Percentiles rank a stretch among this genome's conserved stretches.
Conservation (phyloP, 2,888 invertebrate species). For the Ligdia adustata region DNA sequence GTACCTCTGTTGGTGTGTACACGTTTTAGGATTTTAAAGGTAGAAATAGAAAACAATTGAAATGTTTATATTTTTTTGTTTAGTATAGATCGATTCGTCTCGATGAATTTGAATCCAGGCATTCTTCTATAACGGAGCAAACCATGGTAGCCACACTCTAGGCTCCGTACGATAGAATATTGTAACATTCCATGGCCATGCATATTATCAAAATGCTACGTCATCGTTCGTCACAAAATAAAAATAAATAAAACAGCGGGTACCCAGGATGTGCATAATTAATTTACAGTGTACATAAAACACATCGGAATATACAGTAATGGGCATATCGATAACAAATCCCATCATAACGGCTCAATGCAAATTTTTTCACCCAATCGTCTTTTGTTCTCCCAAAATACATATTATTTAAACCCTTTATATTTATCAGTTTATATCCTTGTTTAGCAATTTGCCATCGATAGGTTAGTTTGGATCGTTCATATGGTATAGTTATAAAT, state of each 20-base stretch:
- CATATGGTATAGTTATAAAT: constrained; percentile 37
- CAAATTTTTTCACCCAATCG: constrained; percentile 68
- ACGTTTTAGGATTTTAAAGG: constrained; percentile 24
- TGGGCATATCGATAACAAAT: constrained; percentile 52
- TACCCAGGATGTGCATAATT: constrained; percentile 70
- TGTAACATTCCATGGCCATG: constrained; percentile 77
- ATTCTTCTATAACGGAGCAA: constrained; percentile 37
- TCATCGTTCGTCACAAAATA: constrained; percentile 61
- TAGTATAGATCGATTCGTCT: constrained; percentile 36
- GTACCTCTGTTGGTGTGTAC: constrained; percentile 43
- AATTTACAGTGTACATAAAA: constrained; percentile 71
- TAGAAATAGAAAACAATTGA: constrained; percentile 27
- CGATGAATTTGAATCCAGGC: constrained; percentile 42
- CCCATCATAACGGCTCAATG: constrained; percentile 44
- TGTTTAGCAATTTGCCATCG: constrained; percentile 22
- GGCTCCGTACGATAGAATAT: constrained; percentile 41
- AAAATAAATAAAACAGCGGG: constrained; percentile 63
- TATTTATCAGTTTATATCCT: constrained; percentile 2
- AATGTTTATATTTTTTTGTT: constrained; percentile 24
- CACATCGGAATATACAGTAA: constrained; percentile 49
- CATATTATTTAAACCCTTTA: constrained; percentile 8
- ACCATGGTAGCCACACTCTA: constrained; percentile 49
- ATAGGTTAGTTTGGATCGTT: constrained; percentile 38
- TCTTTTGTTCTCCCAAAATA: constrained; percentile 40
- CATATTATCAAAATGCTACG: constrained; percentile 68